Conservation (phyloP, 2,888 invertebrate species). For the Drosophila dives region DNA sequence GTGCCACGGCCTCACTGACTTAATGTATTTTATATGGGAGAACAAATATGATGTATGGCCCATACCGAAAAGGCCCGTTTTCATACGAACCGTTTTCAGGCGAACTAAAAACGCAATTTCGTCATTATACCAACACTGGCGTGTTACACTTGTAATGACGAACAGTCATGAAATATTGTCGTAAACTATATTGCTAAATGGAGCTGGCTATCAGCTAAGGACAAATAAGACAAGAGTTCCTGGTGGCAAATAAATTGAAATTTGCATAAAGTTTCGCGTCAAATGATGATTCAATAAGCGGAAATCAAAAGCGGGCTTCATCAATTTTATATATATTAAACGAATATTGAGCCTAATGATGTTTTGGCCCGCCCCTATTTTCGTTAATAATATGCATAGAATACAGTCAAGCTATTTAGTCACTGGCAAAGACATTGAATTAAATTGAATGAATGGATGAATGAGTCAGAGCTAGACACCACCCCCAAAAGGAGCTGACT, state of each 20-base stretch:
- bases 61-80: slow-evolving; percentile 5
- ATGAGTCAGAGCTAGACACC: slow-evolving; percentile 1
- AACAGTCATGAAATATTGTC: slow-evolving; percentile 74
- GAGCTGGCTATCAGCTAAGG: slow-evolving; percentile 36
- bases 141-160: slow-evolving; percentile 75
- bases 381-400: slow-evolving; percentile 71
- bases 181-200: slow-evolving; percentile 60
- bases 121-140: slow-evolving; percentile 71
- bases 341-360: slow-evolving; percentile 40
- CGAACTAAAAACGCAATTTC: slow-evolving; percentile 68
- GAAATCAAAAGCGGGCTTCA: slow-evolving; percentile 43
- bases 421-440: slow-evolving; percentile 66
- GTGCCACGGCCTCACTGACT: slow-evolving; percentile 59
- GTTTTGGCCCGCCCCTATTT: slow-evolving; percentile 54
- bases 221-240: slow-evolving; percentile 24
- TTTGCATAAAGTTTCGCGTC: slow-evolving; percentile 62
- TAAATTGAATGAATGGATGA: slow-evolving; percentile 39
- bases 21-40: slow-evolving; percentile 69
- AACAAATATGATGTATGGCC: slow-evolving; percentile 63
- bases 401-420: slow-evolving; percentile 71
- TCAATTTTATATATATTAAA: slow-evolving; percentile 30
- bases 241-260: slow-evolving; percentile 66
- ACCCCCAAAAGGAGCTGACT: background rate
- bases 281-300: slow-evolving; percentile 72
- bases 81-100: slow-evolving; percentile 23